A percentile compares a stretch with the other conserved stretches of the same genome.
Conservation (phyloP, 2,797 vertebrate species). For the Lacerta bilineata region DNA sequence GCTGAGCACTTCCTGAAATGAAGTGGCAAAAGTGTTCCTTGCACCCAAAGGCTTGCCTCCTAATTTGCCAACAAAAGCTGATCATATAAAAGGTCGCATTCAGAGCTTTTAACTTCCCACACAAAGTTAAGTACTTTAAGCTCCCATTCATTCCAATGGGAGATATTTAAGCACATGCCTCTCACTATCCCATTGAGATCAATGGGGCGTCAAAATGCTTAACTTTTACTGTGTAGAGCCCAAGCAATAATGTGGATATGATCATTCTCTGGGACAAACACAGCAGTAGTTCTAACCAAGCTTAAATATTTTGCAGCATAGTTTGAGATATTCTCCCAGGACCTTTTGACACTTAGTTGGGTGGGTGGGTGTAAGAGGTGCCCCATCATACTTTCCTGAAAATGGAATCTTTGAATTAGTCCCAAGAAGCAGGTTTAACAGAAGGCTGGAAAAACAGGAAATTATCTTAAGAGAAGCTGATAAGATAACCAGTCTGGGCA, state of each 20-base stretch:
- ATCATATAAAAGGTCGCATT: neutral
- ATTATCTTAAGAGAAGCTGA: neutral
- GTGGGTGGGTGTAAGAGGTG: neutral
- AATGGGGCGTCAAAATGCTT: neutral
- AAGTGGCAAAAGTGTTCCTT: neutral
- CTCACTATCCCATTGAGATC: neutral
- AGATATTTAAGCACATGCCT: neutral
- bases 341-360: neutral
- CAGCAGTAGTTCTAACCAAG: neutral
- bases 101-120: neutral
- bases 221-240: neutral
- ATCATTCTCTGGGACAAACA: neutral
- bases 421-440: neutral
- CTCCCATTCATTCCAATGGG: no score
- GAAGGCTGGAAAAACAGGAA: neutral
- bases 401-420: neutral
- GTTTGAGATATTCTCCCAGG: neutral
- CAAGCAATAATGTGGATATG: no score
- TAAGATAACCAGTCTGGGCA: neutral
- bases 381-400: neutral
- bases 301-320: conserved; percentile 26
- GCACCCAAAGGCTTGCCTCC: neutral
- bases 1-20: neutral
- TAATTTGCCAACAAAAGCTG: neutral
- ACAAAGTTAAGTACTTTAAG: neutral